phyloP scores from a whole-genome alignment of 2,888 invertebrate species.

The Scaeva pyrastri region DNA sequence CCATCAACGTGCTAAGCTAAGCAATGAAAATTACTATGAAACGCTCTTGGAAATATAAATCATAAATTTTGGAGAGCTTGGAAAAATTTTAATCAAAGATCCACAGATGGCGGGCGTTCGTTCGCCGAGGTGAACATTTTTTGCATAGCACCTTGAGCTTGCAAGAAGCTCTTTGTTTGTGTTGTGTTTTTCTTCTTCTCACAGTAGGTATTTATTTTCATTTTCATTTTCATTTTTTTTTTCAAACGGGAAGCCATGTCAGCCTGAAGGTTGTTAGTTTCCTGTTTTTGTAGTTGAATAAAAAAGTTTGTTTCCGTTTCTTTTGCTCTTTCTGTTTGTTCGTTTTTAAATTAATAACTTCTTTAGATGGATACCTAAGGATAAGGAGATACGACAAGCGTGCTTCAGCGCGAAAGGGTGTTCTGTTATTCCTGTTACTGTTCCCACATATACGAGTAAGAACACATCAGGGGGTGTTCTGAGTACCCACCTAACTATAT shows the following conservation, averaged over 20 bases:
- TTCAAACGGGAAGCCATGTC: background rate
- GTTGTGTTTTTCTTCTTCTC: slow-evolving; percentile 1
- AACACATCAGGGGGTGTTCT: slow-evolving; percentile 10
- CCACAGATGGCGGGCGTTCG: slow-evolving; percentile 61
- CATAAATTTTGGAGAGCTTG: slow-evolving; percentile 68
- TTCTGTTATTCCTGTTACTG: too few relatives aligned
- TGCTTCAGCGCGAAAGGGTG: slow-evolving; percentile 24
- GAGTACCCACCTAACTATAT: background rate
- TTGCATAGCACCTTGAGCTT: slow-evolving; percentile 58
- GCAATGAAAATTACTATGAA: slow-evolving; percentile 72
- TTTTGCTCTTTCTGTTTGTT: slow-evolving; percentile 12
- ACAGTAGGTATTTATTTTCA: background rate
- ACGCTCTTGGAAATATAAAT: slow-evolving; percentile 73
- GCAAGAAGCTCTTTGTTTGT: slow-evolving; percentile 25
- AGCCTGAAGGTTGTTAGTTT: slow-evolving; percentile 49
- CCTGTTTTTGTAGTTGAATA: slow-evolving; percentile 49
- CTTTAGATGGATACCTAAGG: slow-evolving; percentile 9
- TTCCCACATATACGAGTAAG: background rate
- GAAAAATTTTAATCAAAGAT: slow-evolving; percentile 75
- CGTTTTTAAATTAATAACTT: slow-evolving; percentile 65
- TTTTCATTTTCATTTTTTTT: background rate
- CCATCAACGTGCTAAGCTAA: slow-evolving; percentile 50
- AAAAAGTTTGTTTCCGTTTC: slow-evolving; percentile 65
- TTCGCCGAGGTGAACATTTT: slow-evolving; percentile 42
- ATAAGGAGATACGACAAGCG: slow-evolving; percentile 8